Conservation (phyloP, 2,797 vertebrate genomes). For the Aldrovandia affinis region DNA sequence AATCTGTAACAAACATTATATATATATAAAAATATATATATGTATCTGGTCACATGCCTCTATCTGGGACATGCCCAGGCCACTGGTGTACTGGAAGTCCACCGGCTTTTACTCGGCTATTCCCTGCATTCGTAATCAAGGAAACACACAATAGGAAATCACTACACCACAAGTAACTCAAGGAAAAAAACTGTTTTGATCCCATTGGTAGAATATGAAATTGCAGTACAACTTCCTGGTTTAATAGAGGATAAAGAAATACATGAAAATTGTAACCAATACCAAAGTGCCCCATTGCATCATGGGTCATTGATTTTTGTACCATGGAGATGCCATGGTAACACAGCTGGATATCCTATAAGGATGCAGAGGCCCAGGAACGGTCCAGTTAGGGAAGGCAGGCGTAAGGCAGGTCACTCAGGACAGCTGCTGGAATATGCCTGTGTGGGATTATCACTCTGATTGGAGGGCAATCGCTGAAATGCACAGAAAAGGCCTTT, state of each 20-base stretch:
- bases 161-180: not conserved
- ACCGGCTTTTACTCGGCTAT: constrained; percentile 58
- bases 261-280: too few species aligned
- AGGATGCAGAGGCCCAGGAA: not conserved
- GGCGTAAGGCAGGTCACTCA: not conserved
- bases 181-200: not conserved
- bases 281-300: too few species aligned
- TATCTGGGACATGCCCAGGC: constrained; percentile 35
- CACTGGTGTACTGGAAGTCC: constrained; percentile 36
- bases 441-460: too few species aligned
- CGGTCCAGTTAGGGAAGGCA: not conserved
- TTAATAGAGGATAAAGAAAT: too few species aligned
- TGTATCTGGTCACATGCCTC: too few species aligned
- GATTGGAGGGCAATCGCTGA: not conserved
- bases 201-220: not conserved
- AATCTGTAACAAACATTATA: too few species aligned
- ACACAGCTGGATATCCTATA: not conserved
- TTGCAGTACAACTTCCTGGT: not conserved
- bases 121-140: constrained; percentile 64
- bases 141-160: constrained; percentile 26
- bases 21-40: too few species aligned
- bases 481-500: not conserved
- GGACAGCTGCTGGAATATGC: not conserved
- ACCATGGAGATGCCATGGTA: not conserved
- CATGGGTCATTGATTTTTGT: not conserved